Base-by-base conservation (phyloP, 2,888 invertebrate species). In the Serripes groenlandicus region DNA sequence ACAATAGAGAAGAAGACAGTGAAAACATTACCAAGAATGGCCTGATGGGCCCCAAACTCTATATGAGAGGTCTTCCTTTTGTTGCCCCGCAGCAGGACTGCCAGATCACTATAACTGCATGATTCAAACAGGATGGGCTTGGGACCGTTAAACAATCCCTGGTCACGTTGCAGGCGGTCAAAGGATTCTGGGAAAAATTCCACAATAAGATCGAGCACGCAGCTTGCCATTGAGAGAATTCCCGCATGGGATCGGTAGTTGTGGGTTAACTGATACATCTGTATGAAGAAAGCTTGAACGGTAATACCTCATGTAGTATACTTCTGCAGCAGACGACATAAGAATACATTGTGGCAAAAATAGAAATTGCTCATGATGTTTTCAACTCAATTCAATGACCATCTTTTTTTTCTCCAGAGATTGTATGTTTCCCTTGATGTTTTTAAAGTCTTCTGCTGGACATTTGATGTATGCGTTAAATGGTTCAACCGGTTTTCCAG, bases 31-130 rank as follows among this genome's bases (percentile, higher is more conserved):
- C 85, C 92, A n/a, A 93, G 84, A 37, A 93, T 92, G 32, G 91
- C 93, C 75, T 93, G 93, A 76, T 93, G 93, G 21, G 93, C 93
- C 0, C 93, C 93, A 89, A 93, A 93, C 80, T 93, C 93, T 71
- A 93, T 93, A 74, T 91, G 91, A 7, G 93, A 92, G 0, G 91
- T 91, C 79, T 91, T 90, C 5, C 92, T 87, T 58, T 86, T 89
- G 87, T 91, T 90, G 68, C 92, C 92, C 66, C 86, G 60, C 49
- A 92, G 71, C 32, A 92, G 71, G 54, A 92, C 80, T 15, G 91
- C 91, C n/a, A 92, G 78, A 69, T 92, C 91, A 74, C 87, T 82
- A 52, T 88, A 88, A 68, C 89, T 91, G 77, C 92, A 92, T 2
- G 92, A 92, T 79, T 92, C 92, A 15, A 93, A 83, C 21, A 93